Evolutionary conservation across 2,113 vertebrate genomes (phyloP), one percentile per base, ranked within the genome.

Genomic region (Tor tambroides): DNA sequence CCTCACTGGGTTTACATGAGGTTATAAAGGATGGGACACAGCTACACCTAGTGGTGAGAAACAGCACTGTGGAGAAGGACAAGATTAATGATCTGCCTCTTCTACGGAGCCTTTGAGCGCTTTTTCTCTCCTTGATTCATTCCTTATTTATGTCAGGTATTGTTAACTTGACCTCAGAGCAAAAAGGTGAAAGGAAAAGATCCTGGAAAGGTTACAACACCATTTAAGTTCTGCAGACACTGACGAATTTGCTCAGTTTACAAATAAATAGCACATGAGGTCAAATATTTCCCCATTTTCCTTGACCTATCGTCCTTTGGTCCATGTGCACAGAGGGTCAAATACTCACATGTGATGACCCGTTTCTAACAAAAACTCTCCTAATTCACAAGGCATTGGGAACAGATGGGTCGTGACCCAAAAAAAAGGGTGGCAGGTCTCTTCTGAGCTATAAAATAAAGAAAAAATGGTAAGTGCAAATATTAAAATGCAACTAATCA

Each of bases 11-110:
- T 2, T 2, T 80, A 23, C 21, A 26, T 17, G 32, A 43, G n/a
- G 59, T 10, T 41, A 77, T 61, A 84, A 84, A 65, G n/a, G 26
- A 72, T 59, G 74, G 63, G 46, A 32, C 32, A 83, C 61, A 87
- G 71, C 67, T 74, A 80, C 88, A 89, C 85, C 88, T 89, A 86
- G 86, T 89, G 88, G 83, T 69, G 67, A 83, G 23, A 35, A 67
- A 67, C 26, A 5, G 65, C 10, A 69, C 4, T 23, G 63, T 46
- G 61, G 14, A 69, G 26, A n/a, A 74, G 23, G 71, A 74, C 71
- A 84, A 76, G 35, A 63, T 80, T 80, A 80, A 80, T 63, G 56
- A 69, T 83, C 43, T 69, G n/a, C 10, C 28, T 51, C 2, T 30
- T 43, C 41, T 69, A 51, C 30, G 14, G 61, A 80, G 23, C 17